Conservation (phyloP, 2,888 invertebrate genomes). For the Adineta ricciae region DNA sequence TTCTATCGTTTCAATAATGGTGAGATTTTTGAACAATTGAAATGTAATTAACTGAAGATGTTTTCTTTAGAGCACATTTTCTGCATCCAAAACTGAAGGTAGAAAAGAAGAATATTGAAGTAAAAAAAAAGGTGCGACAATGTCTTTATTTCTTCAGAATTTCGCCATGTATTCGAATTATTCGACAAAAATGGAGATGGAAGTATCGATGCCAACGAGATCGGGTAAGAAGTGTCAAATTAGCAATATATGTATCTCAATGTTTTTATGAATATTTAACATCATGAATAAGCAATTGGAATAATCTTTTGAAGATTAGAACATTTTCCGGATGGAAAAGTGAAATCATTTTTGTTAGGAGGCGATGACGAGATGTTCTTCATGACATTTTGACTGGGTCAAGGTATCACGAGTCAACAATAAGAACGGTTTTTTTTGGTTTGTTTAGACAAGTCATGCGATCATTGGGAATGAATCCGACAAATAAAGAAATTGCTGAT, state of each 20-base stretch:
- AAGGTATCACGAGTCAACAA: too few relatives aligned
- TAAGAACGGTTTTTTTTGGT: not conserved
- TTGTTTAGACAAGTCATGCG: not conserved
- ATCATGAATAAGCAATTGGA: too few relatives aligned
- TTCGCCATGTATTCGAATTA: slow-evolving; percentile 7
- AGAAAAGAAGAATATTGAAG: not conserved
- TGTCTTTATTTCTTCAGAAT: not conserved
- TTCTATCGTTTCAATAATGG: not conserved
- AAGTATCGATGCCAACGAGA: not conserved
- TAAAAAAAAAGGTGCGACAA: not conserved
- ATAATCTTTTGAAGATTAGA: too few relatives aligned
- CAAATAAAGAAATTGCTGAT: slow-evolving; percentile 13
- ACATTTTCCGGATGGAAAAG: too few relatives aligned
- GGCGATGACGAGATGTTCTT: too few relatives aligned
- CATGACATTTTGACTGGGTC: too few relatives aligned
- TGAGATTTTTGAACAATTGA: not conserved
- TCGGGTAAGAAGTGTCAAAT: not conserved
- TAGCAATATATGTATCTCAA: too few relatives aligned
- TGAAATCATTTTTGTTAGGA: too few relatives aligned
- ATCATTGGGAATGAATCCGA: slow-evolving; percentile 6
- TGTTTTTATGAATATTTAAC: too few relatives aligned
- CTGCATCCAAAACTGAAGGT: not conserved
- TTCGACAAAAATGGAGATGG: not conserved
- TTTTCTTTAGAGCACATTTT: not conserved
- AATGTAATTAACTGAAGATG: not conserved